A percentile compares a stretch with the other conserved stretches of the same genome.
phyloP scores from a whole-genome alignment of 2,888 invertebrate species.

The Diploptera punctata region DNA sequence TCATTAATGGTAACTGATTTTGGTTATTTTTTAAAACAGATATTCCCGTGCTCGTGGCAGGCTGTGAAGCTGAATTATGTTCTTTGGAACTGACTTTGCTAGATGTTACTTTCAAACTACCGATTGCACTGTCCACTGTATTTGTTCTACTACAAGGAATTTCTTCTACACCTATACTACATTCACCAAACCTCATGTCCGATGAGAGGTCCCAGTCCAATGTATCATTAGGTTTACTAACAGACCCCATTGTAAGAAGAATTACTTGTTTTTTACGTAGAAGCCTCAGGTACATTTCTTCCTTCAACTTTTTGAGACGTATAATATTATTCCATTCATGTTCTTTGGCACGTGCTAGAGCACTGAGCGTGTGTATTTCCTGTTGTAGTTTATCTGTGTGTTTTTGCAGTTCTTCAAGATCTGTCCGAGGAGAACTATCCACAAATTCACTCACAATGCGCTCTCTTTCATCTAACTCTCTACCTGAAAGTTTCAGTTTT shows the following conservation, averaged over 20 bases:
- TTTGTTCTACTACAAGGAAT: not conserved
- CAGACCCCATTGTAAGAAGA: conserved; percentile 41
- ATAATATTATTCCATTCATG: conserved; percentile 86
- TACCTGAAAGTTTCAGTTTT: conserved; percentile 30
- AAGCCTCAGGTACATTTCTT: conserved; percentile 76
- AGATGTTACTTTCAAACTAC: not conserved
- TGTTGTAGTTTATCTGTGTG: conserved; percentile 67
- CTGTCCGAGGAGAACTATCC: conserved; percentile 66
- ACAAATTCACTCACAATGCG: conserved; percentile 61
- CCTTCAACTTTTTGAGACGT: conserved; percentile 83
- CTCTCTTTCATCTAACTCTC: conserved; percentile 40
- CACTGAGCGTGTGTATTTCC: conserved; percentile 69
- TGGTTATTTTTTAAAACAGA: conserved; percentile 40
- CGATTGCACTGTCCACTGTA: not conserved
- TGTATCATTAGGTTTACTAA: conserved; percentile 32
- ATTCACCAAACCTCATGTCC: conserved; percentile 36
- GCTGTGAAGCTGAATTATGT: not conserved
- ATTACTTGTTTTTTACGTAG: conserved; percentile 70
- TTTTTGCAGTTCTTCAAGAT: conserved; percentile 65
- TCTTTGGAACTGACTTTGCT: conserved; percentile 6
- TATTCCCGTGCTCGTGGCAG: not conserved
- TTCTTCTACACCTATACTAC: not conserved
- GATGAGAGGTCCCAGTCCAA: conserved; percentile 41
- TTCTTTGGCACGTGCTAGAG: conserved; percentile 80
- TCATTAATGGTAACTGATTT: conserved; percentile 44